These are phyloP conservation scores for Solenopsis invicta DNA, from an alignment of 1,140 invertebrate genomes.

Conservation along the genomic window DNA sequence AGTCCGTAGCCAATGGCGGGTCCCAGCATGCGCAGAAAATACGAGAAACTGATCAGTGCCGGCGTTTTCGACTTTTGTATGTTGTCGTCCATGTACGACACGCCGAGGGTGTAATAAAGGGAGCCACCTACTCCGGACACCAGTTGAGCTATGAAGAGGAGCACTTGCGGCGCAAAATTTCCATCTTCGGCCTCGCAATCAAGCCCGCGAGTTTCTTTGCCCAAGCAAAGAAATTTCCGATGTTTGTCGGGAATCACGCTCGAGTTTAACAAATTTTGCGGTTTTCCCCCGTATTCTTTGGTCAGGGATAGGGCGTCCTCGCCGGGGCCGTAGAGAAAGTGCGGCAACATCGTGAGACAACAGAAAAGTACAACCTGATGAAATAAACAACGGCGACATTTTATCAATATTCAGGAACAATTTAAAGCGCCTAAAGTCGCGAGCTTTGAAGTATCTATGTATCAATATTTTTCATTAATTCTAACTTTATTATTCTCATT, in stretches of 20 bases:
- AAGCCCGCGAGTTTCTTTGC: slow-evolving; percentile 78
- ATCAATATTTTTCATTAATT: neutral
- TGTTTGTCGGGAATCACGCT: slow-evolving; percentile 78
- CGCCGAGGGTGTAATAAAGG: slow-evolving; percentile 90
- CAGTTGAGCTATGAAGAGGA: slow-evolving; percentile 90
- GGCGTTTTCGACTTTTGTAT: slow-evolving; percentile 91
- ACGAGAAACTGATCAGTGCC: slow-evolving; percentile 90
- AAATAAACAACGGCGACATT: neutral
- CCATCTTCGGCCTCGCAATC: slow-evolving; percentile 88
- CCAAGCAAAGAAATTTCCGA: slow-evolving; percentile 83
- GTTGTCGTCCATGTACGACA: slow-evolving; percentile 92
- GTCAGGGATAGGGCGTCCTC: slow-evolving; percentile 90
- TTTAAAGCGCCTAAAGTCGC: neutral
- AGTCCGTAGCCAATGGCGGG: slow-evolving; percentile 91
- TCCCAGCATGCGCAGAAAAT: slow-evolving; percentile 91
- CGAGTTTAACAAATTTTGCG: slow-evolving; percentile 56
- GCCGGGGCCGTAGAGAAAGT: slow-evolving; percentile 91
- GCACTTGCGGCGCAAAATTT: slow-evolving; percentile 88
- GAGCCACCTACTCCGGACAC: slow-evolving; percentile 90
- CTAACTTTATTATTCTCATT: neutral
- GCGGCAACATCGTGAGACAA: slow-evolving; percentile 90
- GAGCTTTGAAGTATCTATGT: neutral
- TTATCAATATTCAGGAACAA: neutral
- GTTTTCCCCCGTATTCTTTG: slow-evolving; percentile 87
- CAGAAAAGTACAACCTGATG: slow-evolving; percentile 89